Evolutionary conservation across 2,797 vertebrate species (phyloP).

Genomic region (Gymnothorax reevesii): DNA sequence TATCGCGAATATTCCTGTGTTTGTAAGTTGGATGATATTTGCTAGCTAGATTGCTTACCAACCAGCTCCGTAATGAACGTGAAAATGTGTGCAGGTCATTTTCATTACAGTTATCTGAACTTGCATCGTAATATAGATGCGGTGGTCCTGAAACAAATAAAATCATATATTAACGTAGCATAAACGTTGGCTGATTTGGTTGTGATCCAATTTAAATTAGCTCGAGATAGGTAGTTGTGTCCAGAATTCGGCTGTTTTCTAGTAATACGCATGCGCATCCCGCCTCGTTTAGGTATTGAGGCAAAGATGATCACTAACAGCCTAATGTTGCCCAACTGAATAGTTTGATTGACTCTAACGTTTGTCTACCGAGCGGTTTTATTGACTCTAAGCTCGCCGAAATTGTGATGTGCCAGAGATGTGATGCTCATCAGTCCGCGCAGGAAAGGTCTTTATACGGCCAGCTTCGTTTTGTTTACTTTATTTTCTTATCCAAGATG

Average conservation of each 20-base stretch:
- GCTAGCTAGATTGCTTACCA: too few species aligned
- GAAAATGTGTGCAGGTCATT: background rate
- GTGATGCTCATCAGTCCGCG: too few species aligned
- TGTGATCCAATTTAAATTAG: background rate
- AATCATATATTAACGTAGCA: too few species aligned
- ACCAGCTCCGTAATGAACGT: background rate
- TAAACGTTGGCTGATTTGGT: background rate
- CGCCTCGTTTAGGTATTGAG: background rate
- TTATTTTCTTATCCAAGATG: too few species aligned
- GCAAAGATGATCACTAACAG: background rate
- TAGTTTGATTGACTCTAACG: background rate
- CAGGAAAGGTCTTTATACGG: background rate
- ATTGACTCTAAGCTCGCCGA: background rate
- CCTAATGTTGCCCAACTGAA: background rate
- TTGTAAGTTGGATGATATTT: too few species aligned
- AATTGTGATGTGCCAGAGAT: background rate
- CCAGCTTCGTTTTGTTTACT: background rate
- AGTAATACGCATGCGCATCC: background rate
- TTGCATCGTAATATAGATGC: background rate
- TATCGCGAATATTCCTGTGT: background rate
- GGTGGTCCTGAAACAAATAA: background rate
- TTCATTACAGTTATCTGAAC: background rate
- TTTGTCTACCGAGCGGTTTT: background rate
- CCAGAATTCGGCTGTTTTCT: background rate
- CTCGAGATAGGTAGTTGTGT: background rate